Conservation (phyloP, 2,797 vertebrate species). For the Esox lucius region DNA sequence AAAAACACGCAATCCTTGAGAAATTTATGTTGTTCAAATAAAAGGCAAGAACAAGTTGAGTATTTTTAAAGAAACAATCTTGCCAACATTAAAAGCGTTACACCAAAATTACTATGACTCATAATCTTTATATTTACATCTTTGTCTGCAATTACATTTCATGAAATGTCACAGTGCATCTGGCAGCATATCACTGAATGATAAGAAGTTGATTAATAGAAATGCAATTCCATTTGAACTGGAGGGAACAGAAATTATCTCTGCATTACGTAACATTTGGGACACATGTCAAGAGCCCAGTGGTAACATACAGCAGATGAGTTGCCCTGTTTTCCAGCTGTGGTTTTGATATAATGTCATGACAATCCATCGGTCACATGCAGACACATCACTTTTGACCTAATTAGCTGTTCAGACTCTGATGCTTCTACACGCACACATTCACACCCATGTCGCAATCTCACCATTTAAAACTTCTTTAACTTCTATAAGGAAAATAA, state of each 20-base stretch:
- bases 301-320: constrained; percentile 14
- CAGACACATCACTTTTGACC: neutral
- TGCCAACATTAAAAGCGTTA: neutral
- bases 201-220: constrained; percentile 14
- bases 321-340: neutral
- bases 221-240: constrained; percentile 21
- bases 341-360: neutral
- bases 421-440: neutral
- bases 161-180: neutral
- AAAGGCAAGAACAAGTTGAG: neutral
- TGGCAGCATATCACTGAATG: neutral
- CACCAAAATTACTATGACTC: neutral
- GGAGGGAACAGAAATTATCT: constrained; percentile 5
- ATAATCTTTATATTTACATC: neutral
- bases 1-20: neutral
- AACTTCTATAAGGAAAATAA: neutral
- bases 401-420: neutral
- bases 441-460: neutral
- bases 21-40: neutral
- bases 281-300: neutral
- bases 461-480: neutral
- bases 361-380: constrained; percentile 7
- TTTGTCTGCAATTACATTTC: neutral
- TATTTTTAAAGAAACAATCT: neutral
- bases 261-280: neutral